Evolutionary conservation across 2,888 invertebrate genomes (phyloP).

Genomic region (Meiosimyza decipiens): DNA sequence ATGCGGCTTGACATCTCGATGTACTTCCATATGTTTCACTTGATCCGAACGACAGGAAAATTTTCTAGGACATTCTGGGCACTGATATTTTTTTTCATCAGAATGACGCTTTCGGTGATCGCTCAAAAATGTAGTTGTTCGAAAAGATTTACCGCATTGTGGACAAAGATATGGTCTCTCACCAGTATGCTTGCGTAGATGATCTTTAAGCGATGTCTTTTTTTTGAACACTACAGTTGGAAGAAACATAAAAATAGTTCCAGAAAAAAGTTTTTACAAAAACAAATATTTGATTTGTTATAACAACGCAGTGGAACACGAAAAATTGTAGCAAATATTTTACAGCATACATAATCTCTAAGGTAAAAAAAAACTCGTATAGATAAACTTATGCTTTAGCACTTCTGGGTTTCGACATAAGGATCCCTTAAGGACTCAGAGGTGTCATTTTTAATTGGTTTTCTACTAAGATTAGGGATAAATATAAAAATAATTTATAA

Average conservation of each 20-base stretch:
- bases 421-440: too few species aligned
- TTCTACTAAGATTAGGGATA: too few species aligned
- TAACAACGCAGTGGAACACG: too few species aligned
- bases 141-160: conserved; percentile 71
- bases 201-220: conserved; percentile 70
- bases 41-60: conserved; percentile 71
- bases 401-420: too few species aligned
- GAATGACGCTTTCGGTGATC: conserved; percentile 72
- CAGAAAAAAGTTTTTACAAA: too few species aligned
- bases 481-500: too few species aligned
- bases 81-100: conserved; percentile 69
- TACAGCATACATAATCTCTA: too few species aligned
- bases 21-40: conserved; percentile 68
- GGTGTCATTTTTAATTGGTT: too few species aligned
- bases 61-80: conserved; percentile 71
- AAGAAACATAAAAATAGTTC: too few species aligned
- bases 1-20: conserved; percentile 72
- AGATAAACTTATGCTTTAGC: too few species aligned
- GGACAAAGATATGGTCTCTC: conserved; percentile 71
- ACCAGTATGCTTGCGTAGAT: conserved; percentile 69
- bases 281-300: neutral
- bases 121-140: conserved; percentile 69
- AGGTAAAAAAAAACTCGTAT: too few species aligned
- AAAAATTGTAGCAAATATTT: too few species aligned
- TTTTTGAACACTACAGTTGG: conserved; percentile 67